Evolutionary conservation across 2,797 vertebrate species (phyloP).

Genomic region (Hypotaenidia okinawae): DNA sequence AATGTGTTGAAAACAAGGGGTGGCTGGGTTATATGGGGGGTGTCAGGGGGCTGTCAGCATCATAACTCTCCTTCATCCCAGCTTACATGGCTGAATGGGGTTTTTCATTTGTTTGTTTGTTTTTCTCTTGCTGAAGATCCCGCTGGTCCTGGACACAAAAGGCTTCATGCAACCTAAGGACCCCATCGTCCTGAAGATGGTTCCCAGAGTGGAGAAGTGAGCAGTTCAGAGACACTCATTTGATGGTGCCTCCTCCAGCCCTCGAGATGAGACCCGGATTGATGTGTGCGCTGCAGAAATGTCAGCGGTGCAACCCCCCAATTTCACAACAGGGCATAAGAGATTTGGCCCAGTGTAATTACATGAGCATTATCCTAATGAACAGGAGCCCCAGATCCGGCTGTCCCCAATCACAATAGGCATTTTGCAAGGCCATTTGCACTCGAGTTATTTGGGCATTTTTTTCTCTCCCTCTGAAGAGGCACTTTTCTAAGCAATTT

Average conservation of each 20-base stretch:
- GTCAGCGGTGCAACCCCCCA: background rate
- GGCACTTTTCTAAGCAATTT: conserved; percentile 59
- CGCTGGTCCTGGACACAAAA: conserved; percentile 68
- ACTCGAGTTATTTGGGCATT: background rate
- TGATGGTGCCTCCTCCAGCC: background rate
- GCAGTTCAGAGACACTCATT: background rate
- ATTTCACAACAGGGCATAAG: background rate
- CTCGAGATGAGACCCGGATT: background rate
- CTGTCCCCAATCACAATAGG: background rate
- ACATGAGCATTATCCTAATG: conserved; percentile 5
- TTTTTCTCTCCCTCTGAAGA: conserved; percentile 53
- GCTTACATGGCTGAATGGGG: background rate
- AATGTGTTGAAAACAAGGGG: background rate
- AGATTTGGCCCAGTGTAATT: background rate
- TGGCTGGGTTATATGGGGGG: background rate
- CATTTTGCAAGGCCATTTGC: conserved; percentile 39
- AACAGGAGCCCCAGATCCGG: background rate
- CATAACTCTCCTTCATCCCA: background rate
- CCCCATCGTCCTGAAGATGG: conserved; percentile 81
- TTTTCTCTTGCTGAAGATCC: conserved; percentile 72
- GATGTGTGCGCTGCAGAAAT: rapidly evolving
- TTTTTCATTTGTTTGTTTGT: background rate
- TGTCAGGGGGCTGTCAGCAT: background rate
- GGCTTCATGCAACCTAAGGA: conserved; percentile 74
- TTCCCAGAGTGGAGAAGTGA: conserved; percentile 59